Evolutionary conservation across 35 echinoderm and acorn worm genomes (phyloP).

Genomic region (Chiridota heheva): DNA sequence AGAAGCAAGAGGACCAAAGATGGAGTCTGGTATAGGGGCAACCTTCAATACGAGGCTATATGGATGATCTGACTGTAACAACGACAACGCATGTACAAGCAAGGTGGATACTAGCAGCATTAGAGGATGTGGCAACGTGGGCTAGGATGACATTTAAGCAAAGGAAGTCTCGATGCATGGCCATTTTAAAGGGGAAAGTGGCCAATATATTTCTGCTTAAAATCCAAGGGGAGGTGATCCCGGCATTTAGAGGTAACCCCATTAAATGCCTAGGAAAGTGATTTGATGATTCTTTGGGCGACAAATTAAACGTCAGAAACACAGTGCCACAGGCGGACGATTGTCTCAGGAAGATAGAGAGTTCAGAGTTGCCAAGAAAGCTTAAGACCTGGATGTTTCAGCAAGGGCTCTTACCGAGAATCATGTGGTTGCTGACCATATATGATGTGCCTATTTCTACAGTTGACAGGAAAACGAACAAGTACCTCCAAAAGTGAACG

Average conservation of each 20-base stretch:
- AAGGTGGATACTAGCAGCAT: background rate
- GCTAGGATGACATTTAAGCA: too few relatives aligned
- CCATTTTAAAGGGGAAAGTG: background rate
- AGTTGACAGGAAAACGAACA: background rate
- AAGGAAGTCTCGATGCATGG: background rate
- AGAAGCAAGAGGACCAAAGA: background rate
- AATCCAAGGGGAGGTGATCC: background rate
- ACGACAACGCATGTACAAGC: background rate
- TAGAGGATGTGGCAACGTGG: background rate
- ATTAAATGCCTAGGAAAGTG: too few relatives aligned
- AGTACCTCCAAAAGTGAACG: background rate
- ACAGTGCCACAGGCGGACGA: background rate
- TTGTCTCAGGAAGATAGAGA: background rate
- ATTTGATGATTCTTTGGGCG: background rate
- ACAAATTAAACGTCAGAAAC: background rate
- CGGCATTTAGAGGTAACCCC: background rate
- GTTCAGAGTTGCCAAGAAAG: constrained; percentile 1
- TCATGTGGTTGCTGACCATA: background rate
- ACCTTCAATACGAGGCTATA: background rate
- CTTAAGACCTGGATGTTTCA: constrained; percentile 1
- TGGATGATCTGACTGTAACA: background rate
- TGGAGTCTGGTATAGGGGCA: background rate
- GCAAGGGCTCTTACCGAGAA: background rate
- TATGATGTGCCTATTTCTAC: too few relatives aligned
- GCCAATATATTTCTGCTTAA: background rate